Percentiles rank a stretch among this genome's conserved stretches.
Conservation (phyloP, 2,797 vertebrate species). For the Poecilia wingei region DNA sequence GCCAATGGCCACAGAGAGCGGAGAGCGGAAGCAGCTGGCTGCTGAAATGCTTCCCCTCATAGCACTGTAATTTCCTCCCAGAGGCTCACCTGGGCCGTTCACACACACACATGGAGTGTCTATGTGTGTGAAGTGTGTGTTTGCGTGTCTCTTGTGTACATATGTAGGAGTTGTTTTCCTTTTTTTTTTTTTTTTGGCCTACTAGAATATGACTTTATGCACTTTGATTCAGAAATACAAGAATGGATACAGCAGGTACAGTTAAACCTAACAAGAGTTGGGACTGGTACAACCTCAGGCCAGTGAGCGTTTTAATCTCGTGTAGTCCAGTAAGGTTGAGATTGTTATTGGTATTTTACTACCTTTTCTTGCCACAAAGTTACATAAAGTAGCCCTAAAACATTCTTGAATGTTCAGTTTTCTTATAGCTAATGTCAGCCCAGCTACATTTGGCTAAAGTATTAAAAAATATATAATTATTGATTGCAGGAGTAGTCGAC, state of each 20-base stretch:
- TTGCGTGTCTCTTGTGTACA: constrained; percentile 13
- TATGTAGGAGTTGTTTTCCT: constrained; percentile 7
- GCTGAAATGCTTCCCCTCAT: constrained; percentile 71
- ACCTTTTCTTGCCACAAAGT: too few species aligned
- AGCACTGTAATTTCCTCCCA: constrained; percentile 77
- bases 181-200: constrained; percentile 7
- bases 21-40: constrained; percentile 77
- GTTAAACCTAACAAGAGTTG: too few species aligned
- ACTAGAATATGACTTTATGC: not conserved
- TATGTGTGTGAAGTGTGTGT: constrained; percentile 20
- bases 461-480: too few species aligned
- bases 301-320: too few species aligned
- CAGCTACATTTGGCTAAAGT: too few species aligned
- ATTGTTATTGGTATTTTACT: too few species aligned
- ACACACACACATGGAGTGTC: constrained; percentile 20
- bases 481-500: too few species aligned
- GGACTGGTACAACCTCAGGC: too few species aligned
- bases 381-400: too few species aligned
- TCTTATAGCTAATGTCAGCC: too few species aligned
- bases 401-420: too few species aligned
- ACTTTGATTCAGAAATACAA: constrained; percentile 27
- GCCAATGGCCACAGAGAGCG: constrained; percentile 59
- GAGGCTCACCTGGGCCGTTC: constrained; percentile 68
- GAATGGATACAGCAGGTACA: constrained; percentile 19
- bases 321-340: too few species aligned